Percentiles rank a stretch among this genome's conserved stretches.
Conservation (phyloP, 2,113 vertebrate genomes). For the Lampris incognitus region DNA sequence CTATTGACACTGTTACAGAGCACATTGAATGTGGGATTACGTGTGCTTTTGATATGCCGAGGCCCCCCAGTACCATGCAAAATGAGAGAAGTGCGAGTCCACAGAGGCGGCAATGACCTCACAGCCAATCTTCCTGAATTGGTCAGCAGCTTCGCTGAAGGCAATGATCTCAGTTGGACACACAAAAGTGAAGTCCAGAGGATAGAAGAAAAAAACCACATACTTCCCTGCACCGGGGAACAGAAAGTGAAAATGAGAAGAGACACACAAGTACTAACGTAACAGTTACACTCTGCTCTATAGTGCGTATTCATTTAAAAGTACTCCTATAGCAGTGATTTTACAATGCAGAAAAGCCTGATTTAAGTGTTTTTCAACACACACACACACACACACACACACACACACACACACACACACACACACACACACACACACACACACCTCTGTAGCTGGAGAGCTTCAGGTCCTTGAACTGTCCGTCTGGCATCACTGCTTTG, state of each 20-base stretch:
- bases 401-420: too few relatives aligned
- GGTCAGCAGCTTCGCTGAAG: slow-evolving; percentile 92
- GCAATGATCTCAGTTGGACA: slow-evolving; percentile 98
- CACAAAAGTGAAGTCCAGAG: slow-evolving; percentile 97
- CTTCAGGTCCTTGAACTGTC: slow-evolving; percentile 92
- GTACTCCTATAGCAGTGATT: too few relatives aligned
- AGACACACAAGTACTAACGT: not conserved
- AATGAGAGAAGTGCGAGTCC: slow-evolving; percentile 97
- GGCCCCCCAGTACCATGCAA: slow-evolving; percentile 86
- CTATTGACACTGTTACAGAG: not conserved
- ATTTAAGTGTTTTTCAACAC: too few relatives aligned
- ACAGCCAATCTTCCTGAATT: slow-evolving; percentile 94
- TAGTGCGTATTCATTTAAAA: too few relatives aligned
- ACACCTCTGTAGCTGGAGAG: slow-evolving; percentile 94
- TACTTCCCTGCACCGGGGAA: slow-evolving; percentile 88
- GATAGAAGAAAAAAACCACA: slow-evolving; percentile 96
- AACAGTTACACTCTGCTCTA: too few relatives aligned
- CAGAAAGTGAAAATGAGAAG: not conserved
- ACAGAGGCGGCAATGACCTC: slow-evolving; percentile 96
- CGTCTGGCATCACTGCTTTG: slow-evolving; percentile 95
- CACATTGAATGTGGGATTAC: not conserved
- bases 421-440: not conserved
- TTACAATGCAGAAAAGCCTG: too few relatives aligned
- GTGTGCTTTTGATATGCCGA: not conserved
- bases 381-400: too few relatives aligned